Conservation (phyloP, 2,113 vertebrate species). For the Austrofundulus limnaeus region DNA sequence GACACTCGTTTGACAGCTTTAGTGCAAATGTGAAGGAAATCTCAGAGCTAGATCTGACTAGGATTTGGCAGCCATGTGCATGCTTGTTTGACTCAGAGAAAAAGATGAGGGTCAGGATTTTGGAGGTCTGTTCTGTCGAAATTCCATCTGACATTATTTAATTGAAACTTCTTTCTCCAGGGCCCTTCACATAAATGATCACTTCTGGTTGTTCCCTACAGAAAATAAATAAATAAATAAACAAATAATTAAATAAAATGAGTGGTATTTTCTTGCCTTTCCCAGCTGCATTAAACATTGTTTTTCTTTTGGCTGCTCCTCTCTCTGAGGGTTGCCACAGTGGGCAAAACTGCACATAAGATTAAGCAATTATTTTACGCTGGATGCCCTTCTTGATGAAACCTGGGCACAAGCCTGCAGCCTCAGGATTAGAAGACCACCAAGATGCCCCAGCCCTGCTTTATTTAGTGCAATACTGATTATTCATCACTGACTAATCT, state of each 20-base stretch:
- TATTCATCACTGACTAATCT: slow-evolving; percentile 53
- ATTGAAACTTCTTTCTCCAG: slow-evolving; percentile 58
- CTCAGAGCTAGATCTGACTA: slow-evolving; percentile 13
- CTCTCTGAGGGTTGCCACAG: no score
- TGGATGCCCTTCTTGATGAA: no score
- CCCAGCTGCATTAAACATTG: slow-evolving; percentile 45
- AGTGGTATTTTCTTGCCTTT: slow-evolving; percentile 38
- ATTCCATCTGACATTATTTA: slow-evolving; percentile 62
- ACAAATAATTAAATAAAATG: slow-evolving; percentile 52
- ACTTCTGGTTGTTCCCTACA: slow-evolving; percentile 47
- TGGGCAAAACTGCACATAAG: no score
- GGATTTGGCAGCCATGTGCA: slow-evolving; percentile 42
- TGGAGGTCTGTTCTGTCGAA: slow-evolving; percentile 47
- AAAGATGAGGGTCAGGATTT: slow-evolving; percentile 50
- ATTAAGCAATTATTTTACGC: no score
- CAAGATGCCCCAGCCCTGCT: no score
- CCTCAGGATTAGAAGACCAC: no score
- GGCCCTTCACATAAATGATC: slow-evolving; percentile 61
- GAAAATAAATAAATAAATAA: no score
- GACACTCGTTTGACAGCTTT: slow-evolving; percentile 9
- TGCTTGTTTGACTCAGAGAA: slow-evolving; percentile 48
- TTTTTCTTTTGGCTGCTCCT: no score
- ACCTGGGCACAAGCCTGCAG: no score
- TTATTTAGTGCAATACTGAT: no score
- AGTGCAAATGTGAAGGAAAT: slow-evolving; percentile 22